These are phyloP conservation scores for Rhagophthalmus giganteus DNA, from an alignment of 2,888 invertebrate genomes.

Conservation along the genomic window DNA sequence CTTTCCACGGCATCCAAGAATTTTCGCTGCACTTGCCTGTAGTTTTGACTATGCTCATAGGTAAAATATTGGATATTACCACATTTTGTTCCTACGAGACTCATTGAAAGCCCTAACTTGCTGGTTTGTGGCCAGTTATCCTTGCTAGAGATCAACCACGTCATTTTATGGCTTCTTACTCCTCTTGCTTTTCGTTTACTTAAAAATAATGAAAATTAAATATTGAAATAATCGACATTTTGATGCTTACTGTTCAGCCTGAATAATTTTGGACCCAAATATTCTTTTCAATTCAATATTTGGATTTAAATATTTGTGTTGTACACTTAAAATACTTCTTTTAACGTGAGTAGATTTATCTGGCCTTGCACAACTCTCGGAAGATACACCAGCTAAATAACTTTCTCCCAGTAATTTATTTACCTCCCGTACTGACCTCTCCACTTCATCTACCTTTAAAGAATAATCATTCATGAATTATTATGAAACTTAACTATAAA, in stretches of 20 bases:
- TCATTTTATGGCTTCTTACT: slow-evolving; percentile 63
- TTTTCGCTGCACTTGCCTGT: slow-evolving; percentile 72
- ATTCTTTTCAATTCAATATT: slow-evolving; percentile 80
- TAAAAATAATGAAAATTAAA: slow-evolving; percentile 29
- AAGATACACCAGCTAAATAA: slow-evolving; percentile 39
- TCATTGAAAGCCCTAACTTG: slow-evolving; percentile 76
- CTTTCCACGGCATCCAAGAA: slow-evolving; percentile 80
- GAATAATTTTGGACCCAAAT: slow-evolving; percentile 78
- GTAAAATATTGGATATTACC: slow-evolving; percentile 66
- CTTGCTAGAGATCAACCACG: slow-evolving; percentile 70
- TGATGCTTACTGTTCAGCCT: slow-evolving; percentile 50
- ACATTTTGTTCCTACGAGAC: slow-evolving; percentile 59
- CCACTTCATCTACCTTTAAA: slow-evolving; percentile 65
- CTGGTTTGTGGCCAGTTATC: slow-evolving; percentile 72
- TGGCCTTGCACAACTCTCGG: slow-evolving; percentile 35
- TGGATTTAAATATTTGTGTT: slow-evolving; percentile 74
- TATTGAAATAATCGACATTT: not conserved
- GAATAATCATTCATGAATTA: slow-evolving; percentile 16
- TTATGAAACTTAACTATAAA: not conserved
- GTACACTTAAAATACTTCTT: slow-evolving; percentile 64
- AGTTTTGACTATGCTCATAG: slow-evolving; percentile 74
- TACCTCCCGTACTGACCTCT: slow-evolving; percentile 67
- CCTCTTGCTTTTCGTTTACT: slow-evolving; percentile 63
- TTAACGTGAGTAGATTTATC: slow-evolving; percentile 42
- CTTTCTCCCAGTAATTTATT: slow-evolving; percentile 68